Evolutionary conservation across 2,113 vertebrate genomes (phyloP), one percentile per base, ranked within the genome.

Genomic region (Aldabrachelys gigantea): DNA sequence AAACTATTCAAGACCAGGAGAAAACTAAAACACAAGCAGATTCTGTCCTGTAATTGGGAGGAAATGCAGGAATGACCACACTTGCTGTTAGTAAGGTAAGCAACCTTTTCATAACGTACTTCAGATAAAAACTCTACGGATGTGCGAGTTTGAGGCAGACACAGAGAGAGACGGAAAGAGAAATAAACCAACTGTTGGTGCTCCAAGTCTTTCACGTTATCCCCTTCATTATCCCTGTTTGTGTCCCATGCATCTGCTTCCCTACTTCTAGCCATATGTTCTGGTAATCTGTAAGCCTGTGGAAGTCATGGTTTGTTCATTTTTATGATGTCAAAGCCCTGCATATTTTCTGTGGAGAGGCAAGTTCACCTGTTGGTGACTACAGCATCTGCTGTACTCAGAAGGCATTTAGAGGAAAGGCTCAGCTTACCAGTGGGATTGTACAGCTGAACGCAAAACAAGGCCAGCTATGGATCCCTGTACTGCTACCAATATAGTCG

Each of bases 321-420:
- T 44, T 24, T 38, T 19, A 27, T 27, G 31, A 69, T 87, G 35
- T 31, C 0, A 0, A 50, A 87, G 25, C 49, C 54, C 38, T 2
- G 3, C 65, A 76, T 31, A 7, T 31, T 78, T 35, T n/a, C 62
- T n/a, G 16, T 52, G 54, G 25, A 65, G 47, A 79, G 17, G 29
- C 19, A 69, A 27, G 75, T 49, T 53, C 3, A 4, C 13, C 2
- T 0, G 1, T 8, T 57, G 59, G 29, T 1, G 1, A 13, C 41
- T 13, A 13, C 27, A 65, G 41, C 22, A 3, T 85, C 54, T 49
- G 24, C 59, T 84, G 19, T 44, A 2, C n/a, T 89, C 72, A 21
- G 29, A 52, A n/a, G 29, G 8, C 69, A 27, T 53, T 2, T 69
- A 69, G 4, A 81, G n/a, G 19, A 8, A 12, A 44, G 9, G n/a